These are phyloP conservation scores for Trachemys scripta DNA, from an alignment of 2,113 vertebrate species.

Conservation along the genomic window DNA sequence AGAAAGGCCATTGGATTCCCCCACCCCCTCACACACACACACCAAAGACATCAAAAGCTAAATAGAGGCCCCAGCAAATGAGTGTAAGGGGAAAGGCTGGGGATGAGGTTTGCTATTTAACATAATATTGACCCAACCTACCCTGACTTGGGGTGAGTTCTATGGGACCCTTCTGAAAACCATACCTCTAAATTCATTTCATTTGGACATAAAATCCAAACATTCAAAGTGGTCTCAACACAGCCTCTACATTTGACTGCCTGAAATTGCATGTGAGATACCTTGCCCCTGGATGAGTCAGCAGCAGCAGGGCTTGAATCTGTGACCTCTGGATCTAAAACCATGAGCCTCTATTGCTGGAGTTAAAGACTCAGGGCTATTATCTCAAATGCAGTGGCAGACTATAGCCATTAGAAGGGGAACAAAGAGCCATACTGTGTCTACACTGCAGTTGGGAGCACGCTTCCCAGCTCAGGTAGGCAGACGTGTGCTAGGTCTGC, in stretches of 20 bases:
- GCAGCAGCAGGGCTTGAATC: not conserved
- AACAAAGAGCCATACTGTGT: not conserved
- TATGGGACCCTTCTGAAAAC: not conserved
- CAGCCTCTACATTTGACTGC: not conserved
- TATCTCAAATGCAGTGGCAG: slow-evolving; percentile 10
- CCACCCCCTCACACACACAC: not conserved
- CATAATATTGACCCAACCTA: not conserved
- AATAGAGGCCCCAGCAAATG: not conserved
- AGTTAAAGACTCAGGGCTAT: not conserved
- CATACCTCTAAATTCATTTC: not conserved
- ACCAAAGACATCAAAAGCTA: not conserved
- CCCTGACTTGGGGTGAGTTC: not conserved
- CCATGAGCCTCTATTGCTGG: not conserved
- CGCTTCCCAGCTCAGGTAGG: not conserved
- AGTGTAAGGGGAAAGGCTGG: not conserved
- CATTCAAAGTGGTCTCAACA: not conserved
- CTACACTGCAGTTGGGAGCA: not conserved
- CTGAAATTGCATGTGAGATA: fast-evolving
- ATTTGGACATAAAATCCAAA: not conserved
- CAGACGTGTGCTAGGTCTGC: not conserved
- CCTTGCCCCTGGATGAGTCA: not conserved
- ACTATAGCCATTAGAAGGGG: not conserved
- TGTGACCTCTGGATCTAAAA: not conserved
- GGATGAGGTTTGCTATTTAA: not conserved
- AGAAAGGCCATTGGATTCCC: not conserved